Conservation (phyloP, 2,888 invertebrate genomes). For the Tenthredo livida region DNA sequence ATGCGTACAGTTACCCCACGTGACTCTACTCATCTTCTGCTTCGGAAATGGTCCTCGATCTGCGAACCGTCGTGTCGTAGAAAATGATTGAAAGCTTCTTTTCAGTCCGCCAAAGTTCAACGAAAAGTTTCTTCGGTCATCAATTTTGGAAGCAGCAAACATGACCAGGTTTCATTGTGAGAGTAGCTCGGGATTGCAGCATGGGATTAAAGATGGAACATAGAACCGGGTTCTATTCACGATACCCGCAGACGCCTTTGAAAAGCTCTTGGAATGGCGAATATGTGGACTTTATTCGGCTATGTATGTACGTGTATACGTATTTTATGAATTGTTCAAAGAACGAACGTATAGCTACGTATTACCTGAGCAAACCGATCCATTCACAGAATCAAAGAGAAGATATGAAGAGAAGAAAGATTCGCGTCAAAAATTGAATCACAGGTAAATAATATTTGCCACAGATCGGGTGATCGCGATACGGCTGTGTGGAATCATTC, state of each 20-base stretch:
- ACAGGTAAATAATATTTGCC: neutral
- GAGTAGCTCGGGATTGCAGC: neutral
- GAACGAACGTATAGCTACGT: neutral
- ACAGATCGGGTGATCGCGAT: neutral
- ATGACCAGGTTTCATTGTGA: conserved; percentile 32
- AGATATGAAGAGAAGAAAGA: neutral
- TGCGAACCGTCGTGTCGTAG: neutral
- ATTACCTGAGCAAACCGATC: neutral
- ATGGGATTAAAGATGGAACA: conserved; percentile 15
- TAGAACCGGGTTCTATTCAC: conserved; percentile 15
- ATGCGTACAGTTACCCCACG: too few species aligned
- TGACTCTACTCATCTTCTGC: too few species aligned
- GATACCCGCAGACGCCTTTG: conserved; percentile 1
- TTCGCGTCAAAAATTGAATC: neutral
- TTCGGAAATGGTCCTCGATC: neutral
- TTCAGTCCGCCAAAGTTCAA: conserved; percentile 4
- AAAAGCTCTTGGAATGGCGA: conserved; percentile 30
- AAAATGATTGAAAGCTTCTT: neutral
- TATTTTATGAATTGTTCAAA: neutral
- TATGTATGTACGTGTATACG: neutral
- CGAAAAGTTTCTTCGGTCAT: conserved; percentile 7
- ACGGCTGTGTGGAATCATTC: neutral
- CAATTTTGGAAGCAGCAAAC: conserved; percentile 23
- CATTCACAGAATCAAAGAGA: neutral
- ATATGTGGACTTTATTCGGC: conserved; percentile 1